Conservation (phyloP, 1,140 invertebrate genomes). For the Leptinotarsa lineolata region DNA sequence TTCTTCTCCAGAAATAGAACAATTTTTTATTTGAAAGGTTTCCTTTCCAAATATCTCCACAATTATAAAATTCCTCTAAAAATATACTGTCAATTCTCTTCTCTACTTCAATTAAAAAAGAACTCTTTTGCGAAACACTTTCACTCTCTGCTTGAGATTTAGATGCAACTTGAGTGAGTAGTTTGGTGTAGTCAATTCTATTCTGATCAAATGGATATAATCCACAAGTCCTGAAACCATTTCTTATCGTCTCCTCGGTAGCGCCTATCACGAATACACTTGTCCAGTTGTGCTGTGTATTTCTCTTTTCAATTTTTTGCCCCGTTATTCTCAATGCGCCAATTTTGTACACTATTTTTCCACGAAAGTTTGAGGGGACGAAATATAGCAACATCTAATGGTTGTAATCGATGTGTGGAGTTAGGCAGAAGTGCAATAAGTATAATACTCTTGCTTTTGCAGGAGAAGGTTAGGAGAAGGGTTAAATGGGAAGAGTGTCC, state of each 20-base stretch:
- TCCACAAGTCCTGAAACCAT: slow-evolving; percentile 34
- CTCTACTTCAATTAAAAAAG: background rate
- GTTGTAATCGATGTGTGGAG: slow-evolving; percentile 56
- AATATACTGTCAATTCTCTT: background rate
- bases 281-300: slow-evolving; percentile 21
- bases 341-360: slow-evolving; percentile 45
- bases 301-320: slow-evolving; percentile 11
- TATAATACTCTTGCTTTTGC: slow-evolving; percentile 50
- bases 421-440: slow-evolving; percentile 55
- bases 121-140: background rate
- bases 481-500: slow-evolving; percentile 52
- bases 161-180: background rate
- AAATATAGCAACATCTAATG: slow-evolving; percentile 55
- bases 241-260: slow-evolving; percentile 12
- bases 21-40: too few species aligned
- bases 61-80: too few species aligned
- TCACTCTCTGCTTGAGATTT: background rate
- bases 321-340: slow-evolving; percentile 37
- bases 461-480: slow-evolving; percentile 41
- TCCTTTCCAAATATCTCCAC: too few species aligned
- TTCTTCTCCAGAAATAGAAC: too few species aligned
- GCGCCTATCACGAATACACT: background rate
- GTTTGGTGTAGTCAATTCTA: slow-evolving; percentile 9
- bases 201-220: background rate
- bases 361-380: slow-evolving; percentile 48